Base-by-base conservation (phyloP, 2,888 invertebrate genomes). In the Graphium colonna region DNA sequence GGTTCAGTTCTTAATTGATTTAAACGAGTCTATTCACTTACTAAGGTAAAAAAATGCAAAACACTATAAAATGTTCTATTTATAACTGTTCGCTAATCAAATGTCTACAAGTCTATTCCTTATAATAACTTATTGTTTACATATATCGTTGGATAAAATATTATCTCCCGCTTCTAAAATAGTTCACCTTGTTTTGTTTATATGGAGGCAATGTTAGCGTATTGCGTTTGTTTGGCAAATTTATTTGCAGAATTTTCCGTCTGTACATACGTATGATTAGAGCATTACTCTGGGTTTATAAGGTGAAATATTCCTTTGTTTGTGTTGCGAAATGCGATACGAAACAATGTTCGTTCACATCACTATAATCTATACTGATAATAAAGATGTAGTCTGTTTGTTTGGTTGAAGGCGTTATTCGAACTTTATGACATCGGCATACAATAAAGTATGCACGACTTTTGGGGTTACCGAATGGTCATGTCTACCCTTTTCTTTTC, bases 181-280 rank as follows among this genome's bases (percentile, higher is more conserved):
- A 57, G 55, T 36, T 51, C 43, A 49, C 45, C 49, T 42, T 52
- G 55, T 50, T 60, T 52, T 55, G 48, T 58, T 43, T 46, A 39
- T 53, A 31, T 51, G 31, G 39, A 41, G 41, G 55, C 51, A 42
- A 43, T 41, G 57, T 56, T 62, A 61, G 66, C 65, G 67, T 48
- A 17, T 28, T 18, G 31, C 67, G 61, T 68, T 71, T 73, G 71
- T 67, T 71, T 64, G 60, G 60, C 65, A 71, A 70, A 68, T 67
- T 58, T 63, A 63, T 67, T 71, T 68, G 63, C 61, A 75, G 69
- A 69, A 77, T 74, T 72, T 78, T 78, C 78, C 77, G 62, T 60
- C 50, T 55, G 57, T 60, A 51, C 55, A 57, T 48, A 52, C 52
- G 60, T 12, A 12, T 36, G n/a, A 12, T 60, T 51, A 31, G 39